Percentiles rank a stretch among this genome's conserved stretches.
Evolutionary conservation across 1,140 invertebrate genomes (phyloP).

Genomic region (Cherax quadricarinatus): DNA sequence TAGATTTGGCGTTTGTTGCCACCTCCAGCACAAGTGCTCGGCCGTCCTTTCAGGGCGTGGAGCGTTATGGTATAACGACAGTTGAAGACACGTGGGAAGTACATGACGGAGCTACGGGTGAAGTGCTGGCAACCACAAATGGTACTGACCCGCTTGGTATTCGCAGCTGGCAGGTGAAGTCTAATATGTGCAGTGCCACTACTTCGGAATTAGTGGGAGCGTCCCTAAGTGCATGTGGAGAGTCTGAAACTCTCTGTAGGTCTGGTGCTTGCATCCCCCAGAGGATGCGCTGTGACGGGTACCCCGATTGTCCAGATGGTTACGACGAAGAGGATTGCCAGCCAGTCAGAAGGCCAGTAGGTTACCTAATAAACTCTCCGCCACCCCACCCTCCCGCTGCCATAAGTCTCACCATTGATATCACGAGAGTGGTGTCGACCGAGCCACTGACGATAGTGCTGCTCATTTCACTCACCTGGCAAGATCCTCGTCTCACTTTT

Average conservation of each 20-base stretch:
- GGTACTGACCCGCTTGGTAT: slow-evolving; percentile 24
- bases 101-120: not conserved
- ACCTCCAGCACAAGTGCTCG: not conserved
- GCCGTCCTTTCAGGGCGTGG: slow-evolving; percentile 56
- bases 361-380: slow-evolving; percentile 40
- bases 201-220: not conserved
- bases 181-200: slow-evolving; percentile 2
- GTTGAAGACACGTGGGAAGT: slow-evolving; percentile 38
- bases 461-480: slow-evolving; percentile 31
- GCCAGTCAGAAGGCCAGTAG: slow-evolving; percentile 33
- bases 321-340: slow-evolving; percentile 59
- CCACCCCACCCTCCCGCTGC: slow-evolving; percentile 34
- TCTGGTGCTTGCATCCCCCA: slow-evolving; percentile 33
- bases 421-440: slow-evolving; percentile 47
- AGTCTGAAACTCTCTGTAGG: slow-evolving; percentile 20
- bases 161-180: slow-evolving; percentile 21
- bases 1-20: slow-evolving; percentile 54
- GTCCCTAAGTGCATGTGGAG: slow-evolving; percentile 23
- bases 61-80: slow-evolving; percentile 22
- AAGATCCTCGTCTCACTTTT: slow-evolving; percentile 41
- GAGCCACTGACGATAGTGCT: slow-evolving; percentile 45
- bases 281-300: slow-evolving; percentile 47
- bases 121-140: slow-evolving; percentile 34
- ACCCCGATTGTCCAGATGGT: slow-evolving; percentile 56
- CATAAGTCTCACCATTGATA: slow-evolving; percentile 18